These are phyloP conservation scores for Caenorhabditis zanzibari DNA, from an alignment of 2,888 invertebrate genomes.

Conservation along the genomic window DNA sequence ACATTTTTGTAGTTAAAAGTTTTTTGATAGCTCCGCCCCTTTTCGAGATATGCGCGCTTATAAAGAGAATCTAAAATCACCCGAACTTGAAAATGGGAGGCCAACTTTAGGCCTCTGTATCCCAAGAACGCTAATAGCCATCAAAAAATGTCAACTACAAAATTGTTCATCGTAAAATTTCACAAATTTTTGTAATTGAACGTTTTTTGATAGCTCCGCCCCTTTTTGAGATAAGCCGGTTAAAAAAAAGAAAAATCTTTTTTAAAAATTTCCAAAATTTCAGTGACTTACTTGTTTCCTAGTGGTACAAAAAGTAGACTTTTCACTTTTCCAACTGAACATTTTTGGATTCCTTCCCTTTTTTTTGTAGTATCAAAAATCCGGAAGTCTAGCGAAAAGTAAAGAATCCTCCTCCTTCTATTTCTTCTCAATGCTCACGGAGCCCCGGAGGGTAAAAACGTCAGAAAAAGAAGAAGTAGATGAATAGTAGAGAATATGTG, in stretches of 20 bases:
- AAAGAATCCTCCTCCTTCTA: background rate
- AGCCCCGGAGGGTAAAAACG: slow-evolving; percentile 9
- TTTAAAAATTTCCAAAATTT: no score
- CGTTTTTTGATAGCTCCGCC: background rate
- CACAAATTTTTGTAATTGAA: background rate
- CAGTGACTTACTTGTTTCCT: background rate
- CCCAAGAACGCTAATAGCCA: no score
- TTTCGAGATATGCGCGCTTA: no score
- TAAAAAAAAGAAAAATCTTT: no score
- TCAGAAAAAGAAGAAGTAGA: slow-evolving; percentile 1
- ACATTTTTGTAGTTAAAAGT: no score
- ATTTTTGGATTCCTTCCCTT: no score
- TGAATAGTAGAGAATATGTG: background rate
- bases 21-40: no score
- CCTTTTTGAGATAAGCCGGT: background rate
- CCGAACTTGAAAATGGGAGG: no score
- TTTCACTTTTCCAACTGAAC: no score
- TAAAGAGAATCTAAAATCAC: no score
- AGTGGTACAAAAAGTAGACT: background rate
- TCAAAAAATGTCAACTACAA: background rate
- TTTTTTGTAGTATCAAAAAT: background rate
- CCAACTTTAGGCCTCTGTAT: no score
- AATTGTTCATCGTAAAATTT: background rate
- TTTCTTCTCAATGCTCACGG: no score
- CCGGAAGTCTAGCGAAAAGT: background rate